Evolutionary conservation across 2,888 invertebrate genomes (phyloP), one percentile per base, ranked within the genome.

Genomic region (Beris morrisii): DNA sequence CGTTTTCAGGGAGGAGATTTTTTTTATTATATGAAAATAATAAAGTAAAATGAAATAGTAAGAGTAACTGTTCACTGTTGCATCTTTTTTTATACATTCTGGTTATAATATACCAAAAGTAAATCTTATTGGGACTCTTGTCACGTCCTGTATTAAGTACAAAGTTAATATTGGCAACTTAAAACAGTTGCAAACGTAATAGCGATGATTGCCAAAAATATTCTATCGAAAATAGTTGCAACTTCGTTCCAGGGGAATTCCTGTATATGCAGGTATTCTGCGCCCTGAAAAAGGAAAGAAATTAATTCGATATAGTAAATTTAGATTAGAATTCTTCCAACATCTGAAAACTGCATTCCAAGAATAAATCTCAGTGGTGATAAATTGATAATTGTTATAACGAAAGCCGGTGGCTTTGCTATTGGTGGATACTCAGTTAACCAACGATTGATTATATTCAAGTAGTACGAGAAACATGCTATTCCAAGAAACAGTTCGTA

Each of bases 201-300:
- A 54, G 70, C 73, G 3, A 77, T 63, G 4, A 69, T 56, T 15
- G 78, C 66, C 38, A 76, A 75, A 43, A 74, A 72, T 1, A 72
- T 11, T 15, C 74, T 76, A 66, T 78, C 78, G 2, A 78, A 12
- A 1, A 77, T 72, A 67, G 75, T 77, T 9, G 76, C 73, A 43
- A 79, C 44, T 54, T 79, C 76, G 3, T 70, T 72, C 79, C 79
- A 79, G 3, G 79, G 79, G 52, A 75, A 70, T 50, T 74, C 71
- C 66, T 77, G 75, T 4, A 76, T 71, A 2, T 70, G 70, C n/a
- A 75, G 69, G 56, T 72, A 77, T 7, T 75, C 76, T 38, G 67
- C 65, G 0, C 77, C 70, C 79, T 79, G 67, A 55, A 64, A 65
- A 38, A n/a, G 45, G 57, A 65, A 38, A n/a, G 45, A 59, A 31